These are phyloP conservation scores for Galaxias olidus DNA, from an alignment of 2,797 vertebrate genomes.

Conservation along the genomic window DNA sequence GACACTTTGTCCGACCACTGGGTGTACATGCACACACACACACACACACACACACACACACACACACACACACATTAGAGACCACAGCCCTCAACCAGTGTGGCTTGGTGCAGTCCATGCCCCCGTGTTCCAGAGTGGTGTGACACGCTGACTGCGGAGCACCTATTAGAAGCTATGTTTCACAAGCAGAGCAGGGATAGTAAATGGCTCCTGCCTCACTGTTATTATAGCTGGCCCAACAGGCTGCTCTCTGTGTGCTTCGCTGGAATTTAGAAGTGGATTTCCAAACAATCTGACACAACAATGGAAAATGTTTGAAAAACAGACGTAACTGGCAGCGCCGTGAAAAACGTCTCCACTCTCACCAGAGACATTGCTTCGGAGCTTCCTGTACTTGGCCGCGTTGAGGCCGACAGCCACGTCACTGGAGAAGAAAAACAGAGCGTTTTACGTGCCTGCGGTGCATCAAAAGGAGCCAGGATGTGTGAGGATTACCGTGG, in stretches of 20 bases:
- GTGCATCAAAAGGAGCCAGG: constrained; percentile 47
- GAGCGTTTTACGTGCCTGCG: constrained; percentile 56
- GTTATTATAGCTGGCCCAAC: constrained; percentile 77
- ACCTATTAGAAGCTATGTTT: constrained; percentile 81
- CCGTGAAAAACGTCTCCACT: constrained; percentile 49
- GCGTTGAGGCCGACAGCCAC: constrained; percentile 59
- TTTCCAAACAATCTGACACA: constrained; percentile 58
- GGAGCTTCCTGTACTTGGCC: constrained; percentile 35
- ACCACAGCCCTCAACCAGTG: constrained; percentile 68
- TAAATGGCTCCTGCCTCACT: constrained; percentile 74
- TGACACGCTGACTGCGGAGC: constrained; percentile 65
- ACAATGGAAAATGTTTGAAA: constrained; percentile 66
- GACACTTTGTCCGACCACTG: constrained; percentile 68
- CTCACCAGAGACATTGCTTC: constrained; percentile 43
- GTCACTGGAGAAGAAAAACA: constrained; percentile 61
- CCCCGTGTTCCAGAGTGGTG: constrained; percentile 58
- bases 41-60: constrained; percentile 6
- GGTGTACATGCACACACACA: not conserved
- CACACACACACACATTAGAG: constrained; percentile 33
- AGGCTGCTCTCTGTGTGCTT: constrained; percentile 76
- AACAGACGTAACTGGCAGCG: constrained; percentile 53
- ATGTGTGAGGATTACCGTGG: constrained; percentile 44
- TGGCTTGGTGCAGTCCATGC: constrained; percentile 60
- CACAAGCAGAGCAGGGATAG: constrained; percentile 75
- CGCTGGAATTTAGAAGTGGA: constrained; percentile 68